Conservation (phyloP, 2,888 invertebrate genomes). For the Epinotia bilunana region DNA sequence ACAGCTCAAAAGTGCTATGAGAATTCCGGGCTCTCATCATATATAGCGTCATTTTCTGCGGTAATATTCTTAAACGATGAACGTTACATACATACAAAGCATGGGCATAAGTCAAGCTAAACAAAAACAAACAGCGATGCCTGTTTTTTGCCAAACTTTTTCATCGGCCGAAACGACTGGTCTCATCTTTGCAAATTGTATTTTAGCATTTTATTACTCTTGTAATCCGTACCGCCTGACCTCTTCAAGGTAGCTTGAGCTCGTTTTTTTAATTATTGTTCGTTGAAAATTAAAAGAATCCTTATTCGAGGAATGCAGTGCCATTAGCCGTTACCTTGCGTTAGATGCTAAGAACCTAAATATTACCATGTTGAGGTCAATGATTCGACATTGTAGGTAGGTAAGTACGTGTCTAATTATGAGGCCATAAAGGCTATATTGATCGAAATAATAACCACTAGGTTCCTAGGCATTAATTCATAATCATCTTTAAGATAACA, state of each 20-base stretch:
- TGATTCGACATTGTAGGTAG: conserved; percentile 26
- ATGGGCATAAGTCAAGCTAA: conserved; percentile 15
- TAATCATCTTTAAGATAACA: background rate
- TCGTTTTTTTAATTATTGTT: background rate
- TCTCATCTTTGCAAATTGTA: conserved; percentile 34
- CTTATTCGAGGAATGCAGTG: conserved; percentile 5
- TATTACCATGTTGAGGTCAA: conserved; percentile 25
- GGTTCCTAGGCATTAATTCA: background rate
- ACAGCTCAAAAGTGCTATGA: no score
- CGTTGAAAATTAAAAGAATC: background rate
- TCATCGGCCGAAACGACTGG: conserved; percentile 11
- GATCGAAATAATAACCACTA: background rate
- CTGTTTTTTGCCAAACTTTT: conserved; percentile 37
- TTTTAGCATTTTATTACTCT: conserved; percentile 29
- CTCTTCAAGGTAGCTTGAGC: conserved; percentile 31
- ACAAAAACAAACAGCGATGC: conserved; percentile 35
- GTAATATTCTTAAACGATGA: conserved; percentile 1
- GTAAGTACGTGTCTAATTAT: conserved; percentile 15
- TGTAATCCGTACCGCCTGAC: conserved; percentile 23
- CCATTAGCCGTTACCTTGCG: conserved; percentile 1
- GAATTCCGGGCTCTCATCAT: no score
- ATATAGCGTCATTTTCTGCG: background rate
- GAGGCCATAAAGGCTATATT: conserved; percentile 4
- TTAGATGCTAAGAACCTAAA: conserved; percentile 29
- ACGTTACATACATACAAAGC: conserved; percentile 12